These are phyloP conservation scores for Trididemnum miniatum DNA, from an alignment of 23 tunicate species.

Conservation along the genomic window DNA sequence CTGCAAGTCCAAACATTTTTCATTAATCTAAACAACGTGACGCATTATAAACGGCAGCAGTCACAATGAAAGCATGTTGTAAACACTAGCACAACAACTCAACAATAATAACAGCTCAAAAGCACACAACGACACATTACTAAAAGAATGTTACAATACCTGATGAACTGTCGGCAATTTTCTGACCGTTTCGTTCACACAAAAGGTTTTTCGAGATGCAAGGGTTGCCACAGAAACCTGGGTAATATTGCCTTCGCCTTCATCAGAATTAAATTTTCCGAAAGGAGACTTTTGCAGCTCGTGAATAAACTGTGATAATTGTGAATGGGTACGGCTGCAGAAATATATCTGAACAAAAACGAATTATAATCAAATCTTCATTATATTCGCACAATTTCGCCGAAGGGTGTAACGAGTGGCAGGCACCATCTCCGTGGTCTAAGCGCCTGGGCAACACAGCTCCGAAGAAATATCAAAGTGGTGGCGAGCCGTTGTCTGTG, in stretches of 20 bases:
- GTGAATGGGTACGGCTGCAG: constrained; percentile 98
- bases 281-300: constrained; percentile 90
- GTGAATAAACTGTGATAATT: constrained; percentile 87
- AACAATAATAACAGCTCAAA: too few relatives aligned
- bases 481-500: too few relatives aligned
- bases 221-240: constrained; percentile 52
- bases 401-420: too few relatives aligned
- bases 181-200: constrained; percentile 76
- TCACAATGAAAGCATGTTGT: too few relatives aligned
- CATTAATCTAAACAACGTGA: constrained; percentile 75
- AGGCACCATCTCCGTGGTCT: too few relatives aligned
- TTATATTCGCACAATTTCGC: too few relatives aligned
- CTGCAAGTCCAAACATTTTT: constrained; percentile 85
- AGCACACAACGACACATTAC: not conserved
- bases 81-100: too few relatives aligned
- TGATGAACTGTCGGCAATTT: constrained; percentile 54
- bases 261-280: constrained; percentile 16
- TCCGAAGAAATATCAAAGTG: too few relatives aligned
- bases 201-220: constrained; percentile 81
- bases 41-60: too few relatives aligned
- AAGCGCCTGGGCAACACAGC: too few relatives aligned
- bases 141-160: constrained; percentile 5
- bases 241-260: not conserved
- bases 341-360: constrained; percentile 57
- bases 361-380: too few relatives aligned